Percentiles rank a stretch among this genome's conserved stretches.
Conservation (phyloP, 92 coral and sea anemone species). For the Epizoanthus illoricatus region DNA sequence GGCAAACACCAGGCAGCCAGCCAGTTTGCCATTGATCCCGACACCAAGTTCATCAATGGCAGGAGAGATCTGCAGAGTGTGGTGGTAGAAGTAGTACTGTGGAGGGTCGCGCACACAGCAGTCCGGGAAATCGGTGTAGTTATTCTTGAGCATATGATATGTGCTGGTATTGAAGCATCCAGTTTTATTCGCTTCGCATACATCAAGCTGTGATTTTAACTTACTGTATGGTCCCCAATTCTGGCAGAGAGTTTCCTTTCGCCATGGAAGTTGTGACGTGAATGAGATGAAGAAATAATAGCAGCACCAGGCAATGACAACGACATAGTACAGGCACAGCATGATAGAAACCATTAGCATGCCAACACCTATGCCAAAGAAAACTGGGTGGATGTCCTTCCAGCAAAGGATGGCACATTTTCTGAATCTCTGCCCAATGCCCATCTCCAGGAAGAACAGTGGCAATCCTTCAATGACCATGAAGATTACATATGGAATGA, state of each 20-base stretch:
- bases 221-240: slow-evolving; percentile 49
- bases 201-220: slow-evolving; percentile 19
- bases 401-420: slow-evolving; percentile 90
- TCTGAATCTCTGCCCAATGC: slow-evolving; percentile 96
- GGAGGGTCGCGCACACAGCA: slow-evolving; percentile 98
- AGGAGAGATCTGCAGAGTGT: slow-evolving; percentile 87
- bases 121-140: slow-evolving; percentile 62
- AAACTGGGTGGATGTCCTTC: slow-evolving; percentile 93
- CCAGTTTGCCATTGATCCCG: slow-evolving; percentile 88
- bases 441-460: slow-evolving; percentile 89
- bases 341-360: slow-evolving; percentile 93
- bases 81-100: slow-evolving; percentile 93
- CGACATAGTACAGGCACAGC: slow-evolving; percentile 91
- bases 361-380: slow-evolving; percentile 95
- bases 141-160: background rate
- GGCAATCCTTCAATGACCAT: slow-evolving; percentile 99
- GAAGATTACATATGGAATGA: slow-evolving; percentile 93
- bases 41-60: slow-evolving; percentile 77
- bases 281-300: slow-evolving; percentile 93
- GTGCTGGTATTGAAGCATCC: slow-evolving; percentile 36
- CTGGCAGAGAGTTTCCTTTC: slow-evolving; percentile 60
- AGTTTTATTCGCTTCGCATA: slow-evolving; percentile 53
- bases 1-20: slow-evolving; percentile 93
- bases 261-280: slow-evolving; percentile 82
- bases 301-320: slow-evolving; percentile 97